Evolutionary conservation across 2,797 vertebrate species (phyloP), one percentile per base, ranked within the genome.

Genomic region (Dermochelys coriacea): DNA sequence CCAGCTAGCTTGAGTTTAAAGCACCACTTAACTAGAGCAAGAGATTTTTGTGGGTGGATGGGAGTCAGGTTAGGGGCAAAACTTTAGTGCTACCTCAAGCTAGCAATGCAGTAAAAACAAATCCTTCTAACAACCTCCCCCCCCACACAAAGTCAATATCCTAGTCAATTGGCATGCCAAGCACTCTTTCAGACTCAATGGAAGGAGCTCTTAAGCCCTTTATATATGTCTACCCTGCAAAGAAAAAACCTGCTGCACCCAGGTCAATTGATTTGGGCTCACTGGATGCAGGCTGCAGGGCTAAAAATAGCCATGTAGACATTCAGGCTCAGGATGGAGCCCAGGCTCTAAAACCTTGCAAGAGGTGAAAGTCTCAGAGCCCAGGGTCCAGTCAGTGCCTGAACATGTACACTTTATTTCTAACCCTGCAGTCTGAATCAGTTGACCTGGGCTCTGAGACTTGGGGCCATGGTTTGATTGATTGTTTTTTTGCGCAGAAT

Each of bases 171-270:
- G 55, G 25, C 27, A 57, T 29, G 71, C 79, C 86, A 95, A 95
- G 96, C 95, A 84, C 87, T 93, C 90, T 95, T 96, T 95, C n/a
- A 93, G 87, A 93, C 83, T 94, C 82, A 50, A 82, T 34, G 59
- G 79, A 91, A 96, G 27, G 84, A 94, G 93, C 90, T 91, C 94
- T 88, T 80, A 93, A 88, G 94, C 90, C 84, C 87, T 93, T 61
- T 31, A 61, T 14, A 2, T 61, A 18, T 68, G 34, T 37, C 61
- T 68, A 21, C 15, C 1, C 61, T n/a, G 61, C 61, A 68, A 68
- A 68, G 34, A 68, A 68, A 64, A 61, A 68, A 68, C 4, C 8
- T 21, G 8, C 34, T 4, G 34, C 61, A n/a, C 34, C 5, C 16
- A 10, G 8, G 8, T 19, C 34, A 19, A 68, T 68, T 68, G 34